These are phyloP conservation scores for Hydrozoanthus tunicans DNA, from an alignment of 64 coral and sea anemone species.

Conservation along the genomic window DNA sequence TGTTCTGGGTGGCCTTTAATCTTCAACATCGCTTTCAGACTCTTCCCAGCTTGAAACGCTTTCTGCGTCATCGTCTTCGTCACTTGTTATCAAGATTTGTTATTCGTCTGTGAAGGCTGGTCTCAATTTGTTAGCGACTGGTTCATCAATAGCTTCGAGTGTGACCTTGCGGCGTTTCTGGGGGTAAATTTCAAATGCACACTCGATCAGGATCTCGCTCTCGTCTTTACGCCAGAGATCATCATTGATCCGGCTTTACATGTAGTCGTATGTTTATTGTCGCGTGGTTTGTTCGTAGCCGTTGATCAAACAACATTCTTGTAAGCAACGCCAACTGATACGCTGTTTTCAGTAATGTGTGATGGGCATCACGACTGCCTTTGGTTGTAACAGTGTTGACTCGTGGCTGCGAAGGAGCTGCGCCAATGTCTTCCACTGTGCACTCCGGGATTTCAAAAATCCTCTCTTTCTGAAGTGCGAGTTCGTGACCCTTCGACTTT, in stretches of 20 bases:
- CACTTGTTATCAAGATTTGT: slow-evolving; percentile 4
- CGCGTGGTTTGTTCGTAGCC: slow-evolving; percentile 11
- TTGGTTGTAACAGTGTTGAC: neutral
- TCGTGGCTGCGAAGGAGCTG: too few relatives aligned
- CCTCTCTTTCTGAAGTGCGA: slow-evolving; percentile 14
- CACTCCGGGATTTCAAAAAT: neutral
- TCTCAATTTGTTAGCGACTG: neutral
- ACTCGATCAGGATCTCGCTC: neutral
- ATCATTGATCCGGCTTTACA: neutral
- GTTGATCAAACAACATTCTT: slow-evolving; percentile 29
- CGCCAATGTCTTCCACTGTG: neutral
- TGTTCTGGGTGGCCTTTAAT: slow-evolving; percentile 14
- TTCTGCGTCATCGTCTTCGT: neutral
- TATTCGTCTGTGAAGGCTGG: neutral
- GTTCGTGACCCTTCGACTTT: slow-evolving; percentile 38
- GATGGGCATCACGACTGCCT: slow-evolving; percentile 1
- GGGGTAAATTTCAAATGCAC: slow-evolving; percentile 43
- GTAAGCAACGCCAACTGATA: neutral
- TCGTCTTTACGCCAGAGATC: slow-evolving; percentile 21
- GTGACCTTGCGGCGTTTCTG: neutral
- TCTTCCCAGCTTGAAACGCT: slow-evolving; percentile 44
- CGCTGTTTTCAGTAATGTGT: neutral
- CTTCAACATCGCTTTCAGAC: slow-evolving; percentile 14
- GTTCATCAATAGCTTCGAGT: neutral
- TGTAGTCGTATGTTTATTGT: slow-evolving; percentile 40